These are phyloP conservation scores for Laticauda colubrina DNA, from an alignment of 2,113 vertebrate species.

Conservation along the genomic window DNA sequence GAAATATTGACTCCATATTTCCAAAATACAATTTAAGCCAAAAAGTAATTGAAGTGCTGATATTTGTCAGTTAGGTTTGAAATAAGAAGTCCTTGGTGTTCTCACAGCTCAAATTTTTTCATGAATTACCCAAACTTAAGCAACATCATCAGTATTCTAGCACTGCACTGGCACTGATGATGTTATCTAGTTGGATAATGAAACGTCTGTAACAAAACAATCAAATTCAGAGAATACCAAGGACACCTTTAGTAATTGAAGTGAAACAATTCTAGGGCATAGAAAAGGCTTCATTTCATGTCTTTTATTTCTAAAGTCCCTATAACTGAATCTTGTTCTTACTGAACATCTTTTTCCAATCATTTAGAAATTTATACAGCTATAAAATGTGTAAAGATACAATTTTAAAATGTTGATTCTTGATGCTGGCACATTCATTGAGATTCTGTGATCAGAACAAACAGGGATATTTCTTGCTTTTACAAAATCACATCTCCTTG, in stretches of 20 bases:
- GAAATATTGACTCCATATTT: not conserved
- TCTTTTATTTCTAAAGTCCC: not conserved
- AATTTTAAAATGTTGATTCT: not conserved
- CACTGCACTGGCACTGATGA: not conserved
- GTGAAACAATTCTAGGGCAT: not conserved
- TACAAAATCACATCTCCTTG: not conserved
- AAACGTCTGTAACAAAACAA: not conserved
- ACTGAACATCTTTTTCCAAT: not conserved
- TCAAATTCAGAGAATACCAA: not conserved
- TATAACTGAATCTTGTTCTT: not conserved
- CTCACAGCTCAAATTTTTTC: not conserved
- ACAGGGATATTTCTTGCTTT: not conserved
- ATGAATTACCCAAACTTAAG: not conserved
- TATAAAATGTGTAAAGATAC: not conserved
- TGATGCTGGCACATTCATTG: not conserved
- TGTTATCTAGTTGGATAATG: not conserved
- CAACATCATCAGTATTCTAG: not conserved
- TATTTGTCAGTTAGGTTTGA: not conserved
- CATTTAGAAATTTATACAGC: not conserved
- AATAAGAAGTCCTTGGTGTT: not conserved
- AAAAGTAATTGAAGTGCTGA: not conserved
- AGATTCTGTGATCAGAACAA: not conserved
- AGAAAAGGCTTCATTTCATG: not conserved
- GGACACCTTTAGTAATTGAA: not conserved
- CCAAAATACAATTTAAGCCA: not conserved